These are phyloP conservation scores for Idaea aversata DNA, from an alignment of 2,888 invertebrate species.

Conservation along the genomic window DNA sequence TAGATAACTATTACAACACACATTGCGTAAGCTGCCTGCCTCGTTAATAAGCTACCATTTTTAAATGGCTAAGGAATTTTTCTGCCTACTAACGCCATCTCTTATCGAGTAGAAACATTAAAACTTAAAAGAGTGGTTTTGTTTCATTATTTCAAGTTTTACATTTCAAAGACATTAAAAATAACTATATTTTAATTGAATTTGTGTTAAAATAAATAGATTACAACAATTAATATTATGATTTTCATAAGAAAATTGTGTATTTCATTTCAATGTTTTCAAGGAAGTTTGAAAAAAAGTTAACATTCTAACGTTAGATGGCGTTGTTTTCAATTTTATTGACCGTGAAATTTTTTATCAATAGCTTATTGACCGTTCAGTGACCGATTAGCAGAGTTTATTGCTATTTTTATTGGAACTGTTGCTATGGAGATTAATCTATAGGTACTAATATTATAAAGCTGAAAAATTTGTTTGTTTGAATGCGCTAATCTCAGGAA, in stretches of 20 bases:
- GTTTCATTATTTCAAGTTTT: too few species aligned
- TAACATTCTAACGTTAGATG: conserved; percentile 46
- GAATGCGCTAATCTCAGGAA: too few species aligned
- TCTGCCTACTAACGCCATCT: conserved; percentile 42
- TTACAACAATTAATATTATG: neutral
- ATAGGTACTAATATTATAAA: too few species aligned
- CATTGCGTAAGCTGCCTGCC: conserved; percentile 22
- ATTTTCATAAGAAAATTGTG: neutral
- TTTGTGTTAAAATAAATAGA: neutral
- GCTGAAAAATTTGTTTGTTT: too few species aligned
- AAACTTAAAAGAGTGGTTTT: conserved; percentile 2
- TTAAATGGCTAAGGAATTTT: conserved; percentile 10
- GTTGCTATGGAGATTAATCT: conserved; percentile 24
- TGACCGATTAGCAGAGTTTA: conserved; percentile 49
- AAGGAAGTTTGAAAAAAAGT: neutral
- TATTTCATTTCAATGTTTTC: neutral
- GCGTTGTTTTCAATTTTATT: conserved; percentile 33
- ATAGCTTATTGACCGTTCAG: conserved; percentile 53
- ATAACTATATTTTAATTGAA: too few species aligned
- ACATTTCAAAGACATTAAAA: too few species aligned
- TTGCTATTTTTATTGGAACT: conserved; percentile 41
- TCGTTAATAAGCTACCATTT: conserved; percentile 18
- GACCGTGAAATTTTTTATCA: conserved; percentile 35
- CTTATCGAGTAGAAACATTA: conserved; percentile 38
- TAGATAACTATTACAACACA: conserved; percentile 31